phyloP scores from a whole-genome alignment of 2,113 vertebrate species.

The Circaetus gallicus region DNA sequence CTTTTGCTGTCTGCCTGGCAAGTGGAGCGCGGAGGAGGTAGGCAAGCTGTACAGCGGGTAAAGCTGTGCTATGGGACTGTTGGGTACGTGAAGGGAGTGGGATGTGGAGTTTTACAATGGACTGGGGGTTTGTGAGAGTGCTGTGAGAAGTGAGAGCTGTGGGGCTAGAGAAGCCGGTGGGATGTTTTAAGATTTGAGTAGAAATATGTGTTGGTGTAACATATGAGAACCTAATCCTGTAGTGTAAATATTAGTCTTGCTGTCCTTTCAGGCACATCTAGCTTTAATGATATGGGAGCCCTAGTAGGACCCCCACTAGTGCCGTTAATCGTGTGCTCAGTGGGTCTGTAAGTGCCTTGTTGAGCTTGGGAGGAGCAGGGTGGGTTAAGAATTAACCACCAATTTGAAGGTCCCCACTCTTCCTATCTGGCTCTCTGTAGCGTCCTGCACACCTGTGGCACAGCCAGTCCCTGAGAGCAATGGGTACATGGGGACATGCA shows the following conservation, averaged over 20 bases:
- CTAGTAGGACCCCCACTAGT: not conserved
- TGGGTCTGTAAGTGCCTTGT: not conserved
- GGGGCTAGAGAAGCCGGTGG: not conserved
- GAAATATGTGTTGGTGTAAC: not conserved
- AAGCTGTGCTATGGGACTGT: not conserved
- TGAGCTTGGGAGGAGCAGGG: constrained; percentile 27
- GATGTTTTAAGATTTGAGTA: not conserved
- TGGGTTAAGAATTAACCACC: not conserved
- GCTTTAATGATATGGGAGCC: not conserved
- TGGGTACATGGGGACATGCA: constrained; percentile 9
- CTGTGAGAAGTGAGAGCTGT: not conserved
- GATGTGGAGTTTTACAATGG: not conserved
- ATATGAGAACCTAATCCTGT: not conserved
- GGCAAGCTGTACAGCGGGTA: not conserved
- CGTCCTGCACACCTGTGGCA: constrained; percentile 11
- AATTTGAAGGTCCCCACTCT: constrained; percentile 14
- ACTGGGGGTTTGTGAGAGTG: not conserved
- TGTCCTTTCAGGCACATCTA: not conserved
- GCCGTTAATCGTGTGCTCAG: not conserved
- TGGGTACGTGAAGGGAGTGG: not conserved
- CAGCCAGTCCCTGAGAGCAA: constrained; percentile 30
- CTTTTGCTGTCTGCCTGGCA: not conserved
- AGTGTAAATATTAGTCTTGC: not conserved
- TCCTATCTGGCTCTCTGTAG: constrained; percentile 52
- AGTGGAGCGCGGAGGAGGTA: not conserved